phyloP scores from a whole-genome alignment of 2,888 invertebrate genomes.

The Ophonus ardosiacus region DNA sequence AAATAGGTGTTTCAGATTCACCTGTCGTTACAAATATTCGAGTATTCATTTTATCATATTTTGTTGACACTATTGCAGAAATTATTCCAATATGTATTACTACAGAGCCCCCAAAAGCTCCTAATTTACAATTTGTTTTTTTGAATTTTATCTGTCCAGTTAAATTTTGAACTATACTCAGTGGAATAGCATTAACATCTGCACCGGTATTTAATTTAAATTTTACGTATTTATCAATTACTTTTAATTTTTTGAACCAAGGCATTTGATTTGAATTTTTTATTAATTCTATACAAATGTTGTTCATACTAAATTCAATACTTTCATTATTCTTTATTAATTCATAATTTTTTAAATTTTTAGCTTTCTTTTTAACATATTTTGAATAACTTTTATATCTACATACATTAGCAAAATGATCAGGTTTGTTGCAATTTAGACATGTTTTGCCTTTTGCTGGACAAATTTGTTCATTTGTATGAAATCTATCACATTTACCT shows the following conservation, averaged over 20 bases:
- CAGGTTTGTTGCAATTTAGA: background rate
- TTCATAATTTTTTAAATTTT: too few relatives aligned
- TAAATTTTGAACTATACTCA: background rate
- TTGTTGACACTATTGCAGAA: background rate
- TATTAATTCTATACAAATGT: too few relatives aligned
- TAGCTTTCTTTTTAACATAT: too few relatives aligned
- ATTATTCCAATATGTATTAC: background rate
- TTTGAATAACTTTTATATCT: too few relatives aligned
- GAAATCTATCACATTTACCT: too few relatives aligned
- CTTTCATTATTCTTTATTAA: too few relatives aligned
- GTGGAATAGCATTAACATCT: background rate
- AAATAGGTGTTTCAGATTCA: background rate
- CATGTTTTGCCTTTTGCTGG: constrained; percentile 22
- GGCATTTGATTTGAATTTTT: too few relatives aligned
- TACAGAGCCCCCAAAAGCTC: constrained; percentile 31
- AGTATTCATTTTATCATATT: background rate
- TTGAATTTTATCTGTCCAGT: constrained; percentile 9
- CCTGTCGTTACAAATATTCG: background rate
- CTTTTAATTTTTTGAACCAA: constrained; percentile 4
- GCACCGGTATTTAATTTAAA: constrained; percentile 2
- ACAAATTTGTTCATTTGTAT: too few relatives aligned
- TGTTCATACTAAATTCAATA: too few relatives aligned
- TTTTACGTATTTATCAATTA: background rate
- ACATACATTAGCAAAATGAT: too few relatives aligned
- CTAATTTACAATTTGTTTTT: constrained; percentile 21